These are phyloP conservation scores for Heterocephalus glaber DNA, from an alignment of 2,113 vertebrate genomes.

Conservation along the genomic window DNA sequence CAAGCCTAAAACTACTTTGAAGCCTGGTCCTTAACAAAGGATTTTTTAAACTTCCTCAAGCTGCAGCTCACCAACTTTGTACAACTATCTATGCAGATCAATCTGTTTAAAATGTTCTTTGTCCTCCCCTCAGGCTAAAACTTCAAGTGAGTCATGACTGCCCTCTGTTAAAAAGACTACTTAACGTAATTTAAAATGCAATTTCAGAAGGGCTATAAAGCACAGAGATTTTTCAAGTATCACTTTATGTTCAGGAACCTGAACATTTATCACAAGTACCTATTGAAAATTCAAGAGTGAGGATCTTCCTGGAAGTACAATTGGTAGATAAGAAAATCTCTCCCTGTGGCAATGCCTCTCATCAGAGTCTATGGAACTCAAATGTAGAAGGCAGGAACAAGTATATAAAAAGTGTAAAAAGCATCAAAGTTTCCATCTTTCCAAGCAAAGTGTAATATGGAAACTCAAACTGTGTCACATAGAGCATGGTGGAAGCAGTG, in stretches of 20 bases:
- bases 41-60: background rate
- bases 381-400: constrained; percentile 26
- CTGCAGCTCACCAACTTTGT: constrained; percentile 18
- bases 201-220: constrained; percentile 54
- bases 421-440: constrained; percentile 33
- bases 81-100: constrained; percentile 7
- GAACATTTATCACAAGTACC: constrained; percentile 36
- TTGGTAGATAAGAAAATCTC: background rate
- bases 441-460: background rate
- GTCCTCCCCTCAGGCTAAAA: constrained; percentile 41
- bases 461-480: constrained; percentile 21
- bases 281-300: constrained; percentile 45
- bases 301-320: constrained; percentile 47
- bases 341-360: background rate
- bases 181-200: constrained; percentile 64
- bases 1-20: background rate
- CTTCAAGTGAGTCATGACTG: background rate
- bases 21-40: background rate
- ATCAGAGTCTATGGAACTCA: constrained; percentile 34
- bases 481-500: background rate
- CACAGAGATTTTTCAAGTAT: constrained; percentile 61
- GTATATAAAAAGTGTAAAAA: background rate
- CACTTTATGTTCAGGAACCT: constrained; percentile 40
- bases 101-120: constrained; percentile 49
- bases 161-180: constrained; percentile 27